Base-by-base conservation (phyloP, 2,113 vertebrate genomes). In the Xiphorhynchus elegans region DNA sequence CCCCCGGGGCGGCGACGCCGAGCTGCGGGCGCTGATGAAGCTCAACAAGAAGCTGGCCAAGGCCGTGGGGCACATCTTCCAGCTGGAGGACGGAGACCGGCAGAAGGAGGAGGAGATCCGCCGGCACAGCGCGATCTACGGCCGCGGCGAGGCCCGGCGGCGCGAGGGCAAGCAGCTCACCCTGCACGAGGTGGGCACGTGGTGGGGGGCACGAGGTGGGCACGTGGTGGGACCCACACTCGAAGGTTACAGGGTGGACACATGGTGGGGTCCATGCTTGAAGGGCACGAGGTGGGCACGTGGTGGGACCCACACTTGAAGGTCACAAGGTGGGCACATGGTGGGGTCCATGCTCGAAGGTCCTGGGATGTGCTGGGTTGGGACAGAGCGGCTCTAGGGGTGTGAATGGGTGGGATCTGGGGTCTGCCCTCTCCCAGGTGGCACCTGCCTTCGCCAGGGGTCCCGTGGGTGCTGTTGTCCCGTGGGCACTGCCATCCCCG, bases 21-120 rank as follows among this genome's bases (percentile, higher is more conserved):
- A 97, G 84, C 97, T 98, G 44, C 98, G 98, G 37, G 98, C 98
- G 5, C 96, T 99, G 47, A 98, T 99, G 63, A 98, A 99, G 95
- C 98, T 99, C 96, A 99, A 99, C 96, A 99, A 99, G 98, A 99
- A 99, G 96, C 95, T 99, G 96, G 99, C 99, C 13, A 99, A 99
- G 93, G 98, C 99, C 0, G 98, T 99, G 86, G 99, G 99, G 10
- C 99, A 99, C 97, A 99, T 99, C 95, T 99, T 99, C 97, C 98
- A 98, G 89, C 98, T 99, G 98, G 98, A 98, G 33, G 98, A 99
- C 3, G 98, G 98, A 0, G 98, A 99, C 87, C 98, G 97, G 29
- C 98, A 98, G 93, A 99, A 99, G 87, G 99, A 99, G 89, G 99
- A 99, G 74, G 99, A 99, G 97, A 99, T 99, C 96, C 98, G 99